Evolutionary conservation across 2,113 vertebrate genomes (phyloP).

Genomic region (Xenopus laevis): DNA sequence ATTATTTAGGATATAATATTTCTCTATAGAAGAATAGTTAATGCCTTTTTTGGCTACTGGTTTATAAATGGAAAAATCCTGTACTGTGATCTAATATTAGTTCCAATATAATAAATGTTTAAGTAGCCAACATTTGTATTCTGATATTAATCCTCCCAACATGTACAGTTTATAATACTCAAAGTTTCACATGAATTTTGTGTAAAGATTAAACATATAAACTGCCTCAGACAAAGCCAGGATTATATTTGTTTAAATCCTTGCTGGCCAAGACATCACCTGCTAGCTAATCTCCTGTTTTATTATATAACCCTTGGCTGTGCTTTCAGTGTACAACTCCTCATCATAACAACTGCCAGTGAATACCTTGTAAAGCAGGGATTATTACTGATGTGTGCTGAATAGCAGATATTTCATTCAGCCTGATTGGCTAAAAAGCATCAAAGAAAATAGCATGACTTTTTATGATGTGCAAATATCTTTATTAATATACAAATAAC

Average conservation of each 20-base stretch:
- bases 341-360: conserved; percentile 27
- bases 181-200: conserved; percentile 24
- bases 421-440: background rate
- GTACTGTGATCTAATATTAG: conserved; percentile 8
- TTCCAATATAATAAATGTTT: conserved; percentile 33
- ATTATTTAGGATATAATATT: too few species aligned
- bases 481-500: too few species aligned
- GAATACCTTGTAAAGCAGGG: conserved; percentile 7
- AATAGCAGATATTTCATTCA: conserved; percentile 1
- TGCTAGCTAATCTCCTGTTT: conserved; percentile 41
- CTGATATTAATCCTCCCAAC: conserved; percentile 29
- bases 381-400: conserved; percentile 15
- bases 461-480: too few species aligned
- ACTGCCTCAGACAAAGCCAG: conserved; percentile 35
- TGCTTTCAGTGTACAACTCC: conserved; percentile 22
- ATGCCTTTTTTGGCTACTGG: too few species aligned
- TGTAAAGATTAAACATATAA: conserved; percentile 44
- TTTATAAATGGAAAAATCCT: too few species aligned
- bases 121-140: conserved; percentile 31
- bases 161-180: conserved; percentile 24
- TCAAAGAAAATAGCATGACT: background rate
- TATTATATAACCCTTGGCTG: conserved; percentile 33
- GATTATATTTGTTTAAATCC: conserved; percentile 41
- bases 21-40: too few species aligned
- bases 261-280: conserved; percentile 39